phyloP scores from a whole-genome alignment of 1,140 invertebrate genomes.

The Thereuonema tuberculata region DNA sequence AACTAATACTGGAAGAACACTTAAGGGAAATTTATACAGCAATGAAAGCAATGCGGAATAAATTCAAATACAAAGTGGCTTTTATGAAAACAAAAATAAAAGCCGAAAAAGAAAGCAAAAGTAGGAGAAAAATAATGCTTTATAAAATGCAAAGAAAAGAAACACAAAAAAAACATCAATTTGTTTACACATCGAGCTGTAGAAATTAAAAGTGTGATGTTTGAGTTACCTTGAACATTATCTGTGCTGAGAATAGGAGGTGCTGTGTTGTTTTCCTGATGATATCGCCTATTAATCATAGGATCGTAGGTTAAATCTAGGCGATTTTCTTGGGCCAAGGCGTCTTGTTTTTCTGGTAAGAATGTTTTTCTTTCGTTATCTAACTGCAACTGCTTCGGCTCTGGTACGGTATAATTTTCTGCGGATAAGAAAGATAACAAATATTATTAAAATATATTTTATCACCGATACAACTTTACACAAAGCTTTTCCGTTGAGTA shows the following conservation, averaged over 20 bases:
- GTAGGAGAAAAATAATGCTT: background rate
- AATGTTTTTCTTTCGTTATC: slow-evolving; percentile 6
- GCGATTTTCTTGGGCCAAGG: background rate
- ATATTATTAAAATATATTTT: too few species aligned
- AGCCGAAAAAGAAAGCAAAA: background rate
- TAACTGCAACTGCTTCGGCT: background rate
- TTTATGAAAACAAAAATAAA: background rate
- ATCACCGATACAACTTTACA: too few species aligned
- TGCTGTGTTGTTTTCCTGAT: background rate
- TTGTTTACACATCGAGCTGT: too few species aligned
- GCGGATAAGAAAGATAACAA: background rate
- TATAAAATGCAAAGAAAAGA: too few species aligned
- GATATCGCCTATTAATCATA: background rate
- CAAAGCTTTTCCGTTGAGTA: too few species aligned
- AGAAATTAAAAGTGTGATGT: background rate
- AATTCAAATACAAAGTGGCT: too few species aligned
- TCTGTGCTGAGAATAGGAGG: background rate
- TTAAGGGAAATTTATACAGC: too few species aligned
- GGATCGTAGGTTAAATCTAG: background rate
- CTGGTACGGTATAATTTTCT: background rate
- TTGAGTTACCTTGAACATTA: slow-evolving; percentile 2
- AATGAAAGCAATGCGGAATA: too few species aligned
- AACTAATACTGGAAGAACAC: too few species aligned
- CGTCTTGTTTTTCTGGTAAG: background rate
- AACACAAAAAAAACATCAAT: too few species aligned